phyloP scores from a whole-genome alignment of 2,113 vertebrate genomes.

The Notarius quadriscutis region DNA sequence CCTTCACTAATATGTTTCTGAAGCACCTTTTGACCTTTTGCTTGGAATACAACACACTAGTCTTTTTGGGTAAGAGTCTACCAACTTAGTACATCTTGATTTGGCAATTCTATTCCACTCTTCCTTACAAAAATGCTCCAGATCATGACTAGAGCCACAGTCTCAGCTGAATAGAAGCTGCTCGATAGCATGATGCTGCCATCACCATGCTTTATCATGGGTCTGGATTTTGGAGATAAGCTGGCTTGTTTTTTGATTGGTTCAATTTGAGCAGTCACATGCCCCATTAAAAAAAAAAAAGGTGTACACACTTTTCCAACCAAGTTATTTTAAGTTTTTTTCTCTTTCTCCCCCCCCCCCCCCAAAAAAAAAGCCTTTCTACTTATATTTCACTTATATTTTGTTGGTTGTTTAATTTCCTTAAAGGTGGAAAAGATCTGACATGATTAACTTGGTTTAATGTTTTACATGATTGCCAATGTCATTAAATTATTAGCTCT shows the following conservation, averaged over 20 bases:
- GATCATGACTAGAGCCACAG: not conserved
- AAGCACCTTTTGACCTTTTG: too few species aligned
- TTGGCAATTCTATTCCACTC: not conserved
- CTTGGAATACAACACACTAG: not conserved
- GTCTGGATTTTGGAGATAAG: not conserved
- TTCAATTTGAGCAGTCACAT: not conserved
- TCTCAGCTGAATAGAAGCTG: not conserved
- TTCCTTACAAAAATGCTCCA: not conserved
- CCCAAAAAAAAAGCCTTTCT: not conserved
- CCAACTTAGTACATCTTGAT: not conserved
- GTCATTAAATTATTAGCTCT: not conserved
- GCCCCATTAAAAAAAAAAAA: not conserved
- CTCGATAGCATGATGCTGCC: not conserved
- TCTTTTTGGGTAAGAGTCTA: too few species aligned
- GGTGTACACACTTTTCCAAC: not conserved
- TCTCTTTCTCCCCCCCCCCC: too few species aligned
- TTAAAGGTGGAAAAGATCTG: not conserved
- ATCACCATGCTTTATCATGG: not conserved
- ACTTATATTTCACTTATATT: not conserved
- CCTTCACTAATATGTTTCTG: too few species aligned
- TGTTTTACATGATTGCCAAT: too few species aligned
- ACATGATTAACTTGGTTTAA: not conserved
- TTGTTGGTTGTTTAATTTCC: not conserved
- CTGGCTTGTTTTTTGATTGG: not conserved
- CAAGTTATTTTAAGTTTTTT: not conserved